Conservation (phyloP, 92 coral and sea anemone species). For the Porites rus region DNA sequence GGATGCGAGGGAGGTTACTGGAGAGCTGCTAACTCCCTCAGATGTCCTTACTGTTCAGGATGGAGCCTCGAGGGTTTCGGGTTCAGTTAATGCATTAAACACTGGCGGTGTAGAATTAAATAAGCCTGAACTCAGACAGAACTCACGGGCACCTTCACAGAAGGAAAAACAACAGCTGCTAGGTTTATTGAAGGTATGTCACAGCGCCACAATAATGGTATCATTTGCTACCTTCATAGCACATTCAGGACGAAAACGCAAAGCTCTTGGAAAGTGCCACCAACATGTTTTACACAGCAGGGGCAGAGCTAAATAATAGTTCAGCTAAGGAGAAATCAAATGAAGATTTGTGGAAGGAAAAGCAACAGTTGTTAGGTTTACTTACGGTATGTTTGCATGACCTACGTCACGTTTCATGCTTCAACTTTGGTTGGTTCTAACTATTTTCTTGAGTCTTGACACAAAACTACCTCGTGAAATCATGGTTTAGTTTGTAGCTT, state of each 20-base stretch:
- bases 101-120: slow-evolving; percentile 76
- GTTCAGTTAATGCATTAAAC: slow-evolving; percentile 36
- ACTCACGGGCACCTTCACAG: slow-evolving; percentile 44
- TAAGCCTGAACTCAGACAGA: slow-evolving; percentile 34
- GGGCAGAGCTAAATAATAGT: slow-evolving; percentile 62
- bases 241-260: slow-evolving; percentile 32
- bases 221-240: not conserved
- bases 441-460: too few relatives aligned
- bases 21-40: not conserved
- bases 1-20: not conserved
- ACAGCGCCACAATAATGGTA: not conserved
- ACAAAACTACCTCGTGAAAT: not conserved
- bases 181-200: slow-evolving; percentile 77
- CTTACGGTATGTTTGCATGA: slow-evolving; percentile 62
- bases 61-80: slow-evolving; percentile 36
- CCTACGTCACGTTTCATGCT: not conserved
- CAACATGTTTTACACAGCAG: slow-evolving; percentile 43
- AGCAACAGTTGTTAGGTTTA: slow-evolving; percentile 74
- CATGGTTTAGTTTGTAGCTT: not conserved
- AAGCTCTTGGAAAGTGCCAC: slow-evolving; percentile 23
- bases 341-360: slow-evolving; percentile 33
- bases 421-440: too few relatives aligned
- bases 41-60: slow-evolving; percentile 39
- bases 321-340: slow-evolving; percentile 38
- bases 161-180: slow-evolving; percentile 67